A percentile compares a stretch with the other conserved stretches of the same genome.
Evolutionary conservation across 92 coral and sea anemone species (phyloP).

Genomic region (Umimayanthus kanabou): DNA sequence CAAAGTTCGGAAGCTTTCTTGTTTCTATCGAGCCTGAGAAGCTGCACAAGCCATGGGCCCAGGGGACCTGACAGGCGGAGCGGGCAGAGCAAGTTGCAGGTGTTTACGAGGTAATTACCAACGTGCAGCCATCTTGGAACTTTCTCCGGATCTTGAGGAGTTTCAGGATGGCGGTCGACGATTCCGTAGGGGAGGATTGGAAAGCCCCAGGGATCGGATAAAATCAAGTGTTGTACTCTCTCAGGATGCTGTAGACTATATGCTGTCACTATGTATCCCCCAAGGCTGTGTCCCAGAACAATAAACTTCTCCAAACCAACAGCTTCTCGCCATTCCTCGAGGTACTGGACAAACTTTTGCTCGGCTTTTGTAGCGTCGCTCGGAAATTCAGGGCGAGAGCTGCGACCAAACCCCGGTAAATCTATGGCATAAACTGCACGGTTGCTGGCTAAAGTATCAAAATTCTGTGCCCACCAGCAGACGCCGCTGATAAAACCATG

Average conservation of each 20-base stretch:
- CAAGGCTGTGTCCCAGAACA: constrained; percentile 93
- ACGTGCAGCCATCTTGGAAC: constrained; percentile 83
- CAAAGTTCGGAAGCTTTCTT: constrained; percentile 76
- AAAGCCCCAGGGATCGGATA: constrained; percentile 99
- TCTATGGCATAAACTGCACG: constrained; percentile 93
- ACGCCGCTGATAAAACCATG: constrained; percentile 93
- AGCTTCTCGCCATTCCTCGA: constrained; percentile 88
- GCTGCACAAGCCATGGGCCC: constrained; percentile 78
- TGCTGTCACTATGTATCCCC: constrained; percentile 87
- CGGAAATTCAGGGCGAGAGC: constrained; percentile 79
- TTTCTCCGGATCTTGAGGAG: constrained; percentile 50
- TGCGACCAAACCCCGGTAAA: constrained; percentile 97
- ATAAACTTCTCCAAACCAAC: constrained; percentile 82
- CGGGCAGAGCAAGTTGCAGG: constrained; percentile 73
- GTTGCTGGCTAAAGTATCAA: constrained; percentile 69
- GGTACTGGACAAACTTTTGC: constrained; percentile 77
- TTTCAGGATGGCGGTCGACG: constrained; percentile 86
- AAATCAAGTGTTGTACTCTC: constrained; percentile 73
- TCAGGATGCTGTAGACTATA: constrained; percentile 85
- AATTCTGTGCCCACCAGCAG: constrained; percentile 90
- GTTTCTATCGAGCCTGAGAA: constrained; percentile 69
- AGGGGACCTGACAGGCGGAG: constrained; percentile 73
- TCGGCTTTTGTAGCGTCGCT: constrained; percentile 66
- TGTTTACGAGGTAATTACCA: constrained; percentile 69
- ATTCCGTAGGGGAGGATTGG: constrained; percentile 91